A percentile compares a stretch with the other conserved stretches of the same genome.
These are phyloP conservation scores for Parnassius apollo DNA, from an alignment of 2,888 invertebrate species.

Conservation along the genomic window DNA sequence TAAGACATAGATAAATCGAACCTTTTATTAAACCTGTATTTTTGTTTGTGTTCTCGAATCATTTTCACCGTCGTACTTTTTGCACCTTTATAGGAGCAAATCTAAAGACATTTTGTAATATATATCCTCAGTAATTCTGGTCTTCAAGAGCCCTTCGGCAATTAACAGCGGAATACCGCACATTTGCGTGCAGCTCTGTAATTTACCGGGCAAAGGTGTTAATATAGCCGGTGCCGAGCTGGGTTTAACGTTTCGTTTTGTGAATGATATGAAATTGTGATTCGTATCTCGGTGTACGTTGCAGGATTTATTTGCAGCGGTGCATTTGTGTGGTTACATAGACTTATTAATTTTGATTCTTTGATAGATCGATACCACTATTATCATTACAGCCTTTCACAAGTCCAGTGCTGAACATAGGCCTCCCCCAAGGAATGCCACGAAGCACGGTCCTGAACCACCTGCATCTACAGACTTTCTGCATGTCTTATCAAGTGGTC, in stretches of 20 bases:
- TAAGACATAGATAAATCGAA: too few relatives aligned
- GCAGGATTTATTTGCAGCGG: background rate
- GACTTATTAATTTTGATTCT: too few relatives aligned
- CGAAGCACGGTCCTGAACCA: too few relatives aligned
- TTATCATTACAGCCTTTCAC: too few relatives aligned
- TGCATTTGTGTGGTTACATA: background rate
- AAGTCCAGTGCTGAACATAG: too few relatives aligned
- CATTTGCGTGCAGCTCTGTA: constrained; percentile 41
- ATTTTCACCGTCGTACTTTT: background rate
- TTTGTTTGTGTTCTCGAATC: background rate
- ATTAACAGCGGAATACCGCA: constrained; percentile 33
- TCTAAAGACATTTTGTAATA: constrained; percentile 1
- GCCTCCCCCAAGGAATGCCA: too few relatives aligned
- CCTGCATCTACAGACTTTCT: too few relatives aligned
- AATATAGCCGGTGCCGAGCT: constrained; percentile 32
- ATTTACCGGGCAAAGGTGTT: constrained; percentile 42
- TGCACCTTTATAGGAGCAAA: background rate
- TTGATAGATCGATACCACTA: too few relatives aligned
- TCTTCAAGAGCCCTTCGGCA: constrained; percentile 33
- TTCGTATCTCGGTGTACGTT: constrained; percentile 18
- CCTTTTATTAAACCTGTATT: background rate
- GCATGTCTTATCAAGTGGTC: too few relatives aligned
- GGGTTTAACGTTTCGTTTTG: constrained; percentile 1
- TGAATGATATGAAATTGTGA: constrained; percentile 29
- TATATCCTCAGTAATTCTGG: constrained; percentile 16